Base-by-base conservation (phyloP, 2,113 vertebrate species). In the Mirza zaza region DNA sequence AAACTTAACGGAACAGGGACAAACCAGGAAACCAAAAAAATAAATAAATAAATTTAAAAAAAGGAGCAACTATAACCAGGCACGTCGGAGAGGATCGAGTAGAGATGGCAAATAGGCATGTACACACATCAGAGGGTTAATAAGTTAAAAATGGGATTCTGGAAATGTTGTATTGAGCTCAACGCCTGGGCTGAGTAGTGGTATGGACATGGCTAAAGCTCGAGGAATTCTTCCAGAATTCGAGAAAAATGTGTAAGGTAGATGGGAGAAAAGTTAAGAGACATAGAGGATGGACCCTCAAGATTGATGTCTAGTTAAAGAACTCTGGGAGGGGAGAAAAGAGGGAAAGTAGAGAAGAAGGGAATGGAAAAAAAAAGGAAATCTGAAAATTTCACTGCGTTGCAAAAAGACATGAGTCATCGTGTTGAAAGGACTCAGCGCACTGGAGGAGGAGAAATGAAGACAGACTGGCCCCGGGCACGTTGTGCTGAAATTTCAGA, bases 61-160 rank as follows among this genome's bases (percentile, higher is more conserved):
- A 36, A 4, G 20, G 48, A 29, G 14, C 39, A 23, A 32, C 3
- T 12, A 18, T 36, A 9, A 42, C 27, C 8, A 10, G 15, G 2
- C 1, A 0, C 9, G 0, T 15, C 0, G 0, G 34, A 82, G 39
- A n/a, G 50, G 6, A 5, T 12, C 25, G 1, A 21, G 29, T 17
- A 42, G 42, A 3, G 0, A 0, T 2, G 2, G 86, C 73, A 32
- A 23, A 59, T 10, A 23, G 42, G 42, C 42, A 45, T 0, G 34
- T 4, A 11, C 32, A 0, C 1, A 2, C 11, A 6, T 6, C 42
- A 8, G 50, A 32, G 61, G 3, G 10, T 76, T 52, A 5, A 23
- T 29, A 39, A 27, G 10, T 39, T 2, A 12, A 12, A 34, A 29
- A n/a, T 0, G 84, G 17, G 79, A 18, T 7, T 45, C 20, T 25